A percentile compares a stretch with the other conserved stretches of the same genome.
Evolutionary conservation across 1,140 invertebrate genomes (phyloP).

Genomic region (Aphis gossypii): DNA sequence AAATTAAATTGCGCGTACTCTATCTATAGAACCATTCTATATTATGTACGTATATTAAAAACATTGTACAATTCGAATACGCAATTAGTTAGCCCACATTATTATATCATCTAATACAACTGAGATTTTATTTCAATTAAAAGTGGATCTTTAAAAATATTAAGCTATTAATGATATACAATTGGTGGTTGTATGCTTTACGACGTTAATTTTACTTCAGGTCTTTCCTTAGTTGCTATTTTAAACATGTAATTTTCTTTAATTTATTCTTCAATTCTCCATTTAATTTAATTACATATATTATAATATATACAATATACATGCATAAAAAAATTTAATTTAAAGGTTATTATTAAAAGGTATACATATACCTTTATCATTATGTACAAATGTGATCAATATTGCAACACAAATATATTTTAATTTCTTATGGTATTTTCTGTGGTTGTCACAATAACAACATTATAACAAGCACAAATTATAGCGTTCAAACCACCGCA

Average conservation of each 20-base stretch:
- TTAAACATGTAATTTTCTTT: background rate
- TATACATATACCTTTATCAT: background rate
- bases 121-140: background rate
- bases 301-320: too few relatives aligned
- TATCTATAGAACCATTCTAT: background rate
- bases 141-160: too few relatives aligned
- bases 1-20: background rate
- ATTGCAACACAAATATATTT: background rate
- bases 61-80: background rate
- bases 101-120: background rate
- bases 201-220: background rate
- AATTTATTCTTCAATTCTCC: background rate
- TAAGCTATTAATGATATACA: background rate
- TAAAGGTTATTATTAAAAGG: background rate
- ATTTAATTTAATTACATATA: too few relatives aligned
- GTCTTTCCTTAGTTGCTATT: background rate
- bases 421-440: background rate
- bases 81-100: background rate
- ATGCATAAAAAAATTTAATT: too few relatives aligned
- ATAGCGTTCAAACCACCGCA: constrained; percentile 35
- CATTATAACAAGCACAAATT: constrained; percentile 14
- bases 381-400: background rate
- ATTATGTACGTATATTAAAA: background rate
- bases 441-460: background rate
- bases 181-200: background rate